Base-by-base conservation (phyloP, 2,888 invertebrate species). In the Cynaeus angustus region DNA sequence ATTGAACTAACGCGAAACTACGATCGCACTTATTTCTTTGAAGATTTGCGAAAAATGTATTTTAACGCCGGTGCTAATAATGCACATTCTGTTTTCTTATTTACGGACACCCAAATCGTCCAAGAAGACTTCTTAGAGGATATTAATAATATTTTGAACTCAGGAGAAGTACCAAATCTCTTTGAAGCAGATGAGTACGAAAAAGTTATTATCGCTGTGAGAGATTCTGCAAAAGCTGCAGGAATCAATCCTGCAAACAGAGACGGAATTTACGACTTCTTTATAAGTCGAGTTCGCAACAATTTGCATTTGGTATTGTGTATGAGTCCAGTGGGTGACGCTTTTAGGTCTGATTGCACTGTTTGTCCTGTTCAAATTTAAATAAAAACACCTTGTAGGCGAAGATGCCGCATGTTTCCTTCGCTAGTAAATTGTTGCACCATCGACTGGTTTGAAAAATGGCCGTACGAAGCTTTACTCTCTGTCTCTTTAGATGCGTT, bases 351-450 rank as follows among this genome's bases (percentile, higher is more conserved):
- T 26, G 12, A 53, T 7, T 4, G n/a, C n/a, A 33, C 33, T 33
- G 7, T 55, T 55, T 30, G 10, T 14, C 38, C 9, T 64, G n/a
- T 38, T 26, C 38, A 26, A 43, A 33, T 33, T 21, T 9, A 33
- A 33, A 6, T 41, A 5, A 4, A 21, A 21, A 13, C 10, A 3
- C 10, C 10, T 12, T 41, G 41, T 12, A 91, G 95, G 71, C 91
- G 94, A 41, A 89, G 97, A 5, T 94, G 97, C 77, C 91, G 97
- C 45, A 96, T 97, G 94, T 98, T 97, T 83, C 98, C 97, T 0
- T 96, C 97, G 0, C 86, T 98, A 72, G 94, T 96, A 4, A 97
- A 97, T 85, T 97, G 96, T 82, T 97, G 96, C 80, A 96, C 96
- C 0, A 96, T 97, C 68, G 96, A 97, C 83, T 97, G 97, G 97